Conservation (phyloP, 2,113 vertebrate species). For the Sardina pilchardus region DNA sequence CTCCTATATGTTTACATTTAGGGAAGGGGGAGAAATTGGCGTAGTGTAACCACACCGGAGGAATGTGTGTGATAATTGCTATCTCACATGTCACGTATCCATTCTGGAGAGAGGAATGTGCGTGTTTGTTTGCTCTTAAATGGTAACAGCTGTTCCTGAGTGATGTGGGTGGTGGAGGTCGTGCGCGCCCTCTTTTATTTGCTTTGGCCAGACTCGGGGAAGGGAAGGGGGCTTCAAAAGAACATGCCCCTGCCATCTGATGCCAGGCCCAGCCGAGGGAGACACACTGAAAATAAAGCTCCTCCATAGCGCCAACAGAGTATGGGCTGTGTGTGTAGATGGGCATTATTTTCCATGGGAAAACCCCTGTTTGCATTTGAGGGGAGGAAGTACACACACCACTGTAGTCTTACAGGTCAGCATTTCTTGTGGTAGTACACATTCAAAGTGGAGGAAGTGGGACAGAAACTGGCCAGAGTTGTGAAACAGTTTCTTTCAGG, state of each 20-base stretch:
- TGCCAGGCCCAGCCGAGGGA: conserved; percentile 76
- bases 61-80: conserved; percentile 75
- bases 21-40: conserved; percentile 70
- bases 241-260: conserved; percentile 73
- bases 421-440: conserved; percentile 54
- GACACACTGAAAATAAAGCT: conserved; percentile 65
- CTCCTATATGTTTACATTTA: conserved; percentile 72
- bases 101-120: conserved; percentile 80
- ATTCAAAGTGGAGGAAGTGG: conserved; percentile 40
- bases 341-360: conserved; percentile 53
- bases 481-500: background rate
- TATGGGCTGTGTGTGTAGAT: conserved; percentile 60
- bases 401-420: conserved; percentile 62
- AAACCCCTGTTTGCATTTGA: conserved; percentile 56
- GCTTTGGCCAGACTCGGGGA: conserved; percentile 78
- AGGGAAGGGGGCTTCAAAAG: conserved; percentile 72
- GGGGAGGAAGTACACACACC: conserved; percentile 30
- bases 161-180: conserved; percentile 84
- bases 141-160: conserved; percentile 92
- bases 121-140: conserved; percentile 81
- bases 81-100: conserved; percentile 79
- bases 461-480: background rate
- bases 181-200: conserved; percentile 76
- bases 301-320: conserved; percentile 80
- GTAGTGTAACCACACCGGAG: conserved; percentile 72